Percentiles rank a stretch among this genome's conserved stretches.
These are phyloP conservation scores for Procapra przewalskii DNA, from an alignment of 2,113 vertebrate genomes.

Conservation along the genomic window DNA sequence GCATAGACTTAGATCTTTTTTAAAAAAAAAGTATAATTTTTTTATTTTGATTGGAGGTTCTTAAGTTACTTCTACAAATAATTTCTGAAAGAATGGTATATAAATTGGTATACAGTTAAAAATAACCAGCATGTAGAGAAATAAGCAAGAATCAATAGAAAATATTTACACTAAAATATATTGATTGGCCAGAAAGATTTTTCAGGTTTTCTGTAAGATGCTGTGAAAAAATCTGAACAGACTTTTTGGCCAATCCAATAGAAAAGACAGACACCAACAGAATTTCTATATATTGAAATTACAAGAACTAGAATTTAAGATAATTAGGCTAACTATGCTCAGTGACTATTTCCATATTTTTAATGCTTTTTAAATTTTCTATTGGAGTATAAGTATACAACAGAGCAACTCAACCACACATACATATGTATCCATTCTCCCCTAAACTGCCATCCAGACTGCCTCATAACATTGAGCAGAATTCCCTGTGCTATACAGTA, in stretches of 20 bases:
- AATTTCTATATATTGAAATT: neutral
- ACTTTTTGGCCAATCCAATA: neutral
- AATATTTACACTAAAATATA: neutral
- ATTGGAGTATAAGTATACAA: neutral
- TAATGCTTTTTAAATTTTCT: neutral
- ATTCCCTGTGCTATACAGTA: neutral
- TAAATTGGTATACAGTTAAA: neutral
- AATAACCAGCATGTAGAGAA: neutral
- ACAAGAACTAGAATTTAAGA: neutral
- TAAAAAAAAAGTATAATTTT: no score
- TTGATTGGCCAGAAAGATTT: neutral
- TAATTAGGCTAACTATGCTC: neutral
- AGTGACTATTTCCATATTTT: neutral
- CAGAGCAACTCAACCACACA: neutral
- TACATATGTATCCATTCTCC: neutral
- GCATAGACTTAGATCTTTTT: neutral
- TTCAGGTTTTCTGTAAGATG: neutral
- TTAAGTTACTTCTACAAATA: neutral
- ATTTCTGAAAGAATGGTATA: neutral
- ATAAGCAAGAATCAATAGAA: neutral
- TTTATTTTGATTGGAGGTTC: no score
- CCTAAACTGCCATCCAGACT: neutral
- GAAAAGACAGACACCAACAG: neutral
- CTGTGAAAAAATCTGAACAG: neutral
- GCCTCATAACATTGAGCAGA: neutral